A percentile compares a stretch with the other conserved stretches of the same genome.
phyloP scores from a whole-genome alignment of 2,113 vertebrate species.

The Chitala chitala region DNA sequence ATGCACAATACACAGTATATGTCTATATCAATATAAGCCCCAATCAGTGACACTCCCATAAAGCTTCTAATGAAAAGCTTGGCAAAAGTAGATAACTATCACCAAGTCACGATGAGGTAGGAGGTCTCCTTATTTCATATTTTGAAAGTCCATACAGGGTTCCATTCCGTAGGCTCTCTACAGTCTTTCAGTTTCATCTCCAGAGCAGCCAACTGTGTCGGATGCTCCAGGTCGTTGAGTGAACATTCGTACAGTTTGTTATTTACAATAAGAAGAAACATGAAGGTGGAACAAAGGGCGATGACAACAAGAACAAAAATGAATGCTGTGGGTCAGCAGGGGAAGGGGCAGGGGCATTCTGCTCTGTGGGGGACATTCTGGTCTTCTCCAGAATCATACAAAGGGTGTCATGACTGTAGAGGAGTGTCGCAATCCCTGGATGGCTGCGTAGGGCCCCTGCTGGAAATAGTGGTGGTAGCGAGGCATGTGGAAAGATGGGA shows the following conservation, averaged over 20 bases:
- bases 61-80: neutral
- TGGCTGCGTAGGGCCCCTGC: slow-evolving; percentile 95
- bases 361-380: neutral
- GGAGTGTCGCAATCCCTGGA: slow-evolving; percentile 95
- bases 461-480: slow-evolving; percentile 98
- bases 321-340: slow-evolving; percentile 16
- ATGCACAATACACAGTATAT: too few species aligned
- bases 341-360: neutral
- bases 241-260: slow-evolving; percentile 31
- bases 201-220: slow-evolving; percentile 22
- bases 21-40: too few species aligned
- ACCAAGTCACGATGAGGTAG: neutral
- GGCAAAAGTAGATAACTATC: slow-evolving; percentile 1
- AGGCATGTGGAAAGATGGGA: slow-evolving; percentile 97
- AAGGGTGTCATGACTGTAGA: slow-evolving; percentile 97
- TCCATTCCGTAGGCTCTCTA: neutral
- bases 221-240: slow-evolving; percentile 23
- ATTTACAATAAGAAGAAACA: slow-evolving; percentile 53
- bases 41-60: neutral
- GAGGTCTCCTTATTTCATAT: neutral
- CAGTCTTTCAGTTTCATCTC: slow-evolving; percentile 14
- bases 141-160: neutral
- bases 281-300: slow-evolving; percentile 23
- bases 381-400: slow-evolving; percentile 73
- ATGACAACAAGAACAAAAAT: neutral